These are phyloP conservation scores for Bombus affinis DNA, from an alignment of 1,140 invertebrate species.

Conservation along the genomic window DNA sequence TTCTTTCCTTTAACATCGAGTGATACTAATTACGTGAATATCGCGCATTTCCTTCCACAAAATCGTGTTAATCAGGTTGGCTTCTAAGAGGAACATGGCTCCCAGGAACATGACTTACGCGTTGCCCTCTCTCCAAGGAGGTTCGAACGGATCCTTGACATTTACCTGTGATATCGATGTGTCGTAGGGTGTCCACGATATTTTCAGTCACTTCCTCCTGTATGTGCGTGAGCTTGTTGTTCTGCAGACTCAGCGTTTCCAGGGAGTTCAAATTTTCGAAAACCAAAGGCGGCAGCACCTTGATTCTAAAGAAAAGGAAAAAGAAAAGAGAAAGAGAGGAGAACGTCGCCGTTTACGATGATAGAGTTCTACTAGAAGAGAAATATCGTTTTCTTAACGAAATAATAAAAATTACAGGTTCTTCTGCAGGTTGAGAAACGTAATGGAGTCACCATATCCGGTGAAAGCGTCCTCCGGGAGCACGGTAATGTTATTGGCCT, in stretches of 20 bases:
- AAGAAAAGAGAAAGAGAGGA: background rate
- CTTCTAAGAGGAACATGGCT: too few relatives aligned
- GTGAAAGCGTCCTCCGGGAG: conserved; percentile 93
- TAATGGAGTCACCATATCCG: conserved; percentile 95
- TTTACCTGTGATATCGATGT: conserved; percentile 93
- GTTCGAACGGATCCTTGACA: background rate
- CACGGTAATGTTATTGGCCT: conserved; percentile 92
- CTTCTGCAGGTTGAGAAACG: conserved; percentile 95
- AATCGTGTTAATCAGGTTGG: too few relatives aligned
- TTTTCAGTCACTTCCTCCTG: conserved; percentile 94
- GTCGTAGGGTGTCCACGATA: conserved; percentile 91
- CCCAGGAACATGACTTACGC: background rate
- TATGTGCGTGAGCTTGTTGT: conserved; percentile 92
- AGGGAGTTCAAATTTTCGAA: conserved; percentile 94
- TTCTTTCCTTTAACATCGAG: too few relatives aligned
- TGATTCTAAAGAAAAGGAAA: conserved; percentile 85
- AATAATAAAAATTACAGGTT: conserved; percentile 88
- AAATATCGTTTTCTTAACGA: background rate
- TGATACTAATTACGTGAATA: too few relatives aligned
- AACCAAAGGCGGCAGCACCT: conserved; percentile 88
- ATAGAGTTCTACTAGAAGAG: background rate
- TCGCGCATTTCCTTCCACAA: too few relatives aligned
- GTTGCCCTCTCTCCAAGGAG: background rate
- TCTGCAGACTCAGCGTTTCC: conserved; percentile 93
- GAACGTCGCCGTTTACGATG: background rate